Evolutionary conservation across 2,888 invertebrate genomes (phyloP).

Genomic region (Bimastos eiseni): DNA sequence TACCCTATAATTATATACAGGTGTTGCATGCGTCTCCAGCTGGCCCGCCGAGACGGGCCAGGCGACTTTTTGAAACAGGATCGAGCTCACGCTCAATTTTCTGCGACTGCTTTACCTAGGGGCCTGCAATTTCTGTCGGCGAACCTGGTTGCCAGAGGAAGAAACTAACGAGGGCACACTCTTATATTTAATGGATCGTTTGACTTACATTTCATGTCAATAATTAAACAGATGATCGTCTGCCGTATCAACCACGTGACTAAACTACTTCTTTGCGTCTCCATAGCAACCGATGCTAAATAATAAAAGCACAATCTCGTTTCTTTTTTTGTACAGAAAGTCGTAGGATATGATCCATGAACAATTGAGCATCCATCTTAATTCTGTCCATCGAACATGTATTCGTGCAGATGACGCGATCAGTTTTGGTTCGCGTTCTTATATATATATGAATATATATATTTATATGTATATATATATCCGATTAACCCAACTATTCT

Average conservation of each 20-base stretch:
- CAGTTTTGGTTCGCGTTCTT: not conserved
- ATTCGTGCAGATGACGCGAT: not conserved
- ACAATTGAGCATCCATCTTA: not conserved
- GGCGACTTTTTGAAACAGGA: too few species aligned
- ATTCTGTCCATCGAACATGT: not conserved
- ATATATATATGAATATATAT: not conserved
- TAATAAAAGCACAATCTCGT: not conserved
- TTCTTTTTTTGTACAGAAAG: not conserved
- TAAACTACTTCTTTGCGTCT: not conserved
- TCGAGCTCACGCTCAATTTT: too few species aligned
- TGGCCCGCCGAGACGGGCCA: too few species aligned
- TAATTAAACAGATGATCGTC: not conserved
- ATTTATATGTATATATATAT: too few species aligned
- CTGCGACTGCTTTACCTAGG: too few species aligned
- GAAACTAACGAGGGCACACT: not conserved
- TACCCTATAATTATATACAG: too few species aligned
- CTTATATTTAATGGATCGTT: not conserved
- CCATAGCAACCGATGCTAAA: conserved; percentile 13
- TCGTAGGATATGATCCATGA: not conserved
- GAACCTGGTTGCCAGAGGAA: too few species aligned
- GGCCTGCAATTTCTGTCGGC: too few species aligned
- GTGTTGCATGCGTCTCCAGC: too few species aligned
- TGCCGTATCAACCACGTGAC: not conserved
- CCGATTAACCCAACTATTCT: not conserved
- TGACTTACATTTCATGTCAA: not conserved